These are phyloP conservation scores for Anguilla obscura DNA, from an alignment of 2,797 vertebrate genomes.

Conservation along the genomic window DNA sequence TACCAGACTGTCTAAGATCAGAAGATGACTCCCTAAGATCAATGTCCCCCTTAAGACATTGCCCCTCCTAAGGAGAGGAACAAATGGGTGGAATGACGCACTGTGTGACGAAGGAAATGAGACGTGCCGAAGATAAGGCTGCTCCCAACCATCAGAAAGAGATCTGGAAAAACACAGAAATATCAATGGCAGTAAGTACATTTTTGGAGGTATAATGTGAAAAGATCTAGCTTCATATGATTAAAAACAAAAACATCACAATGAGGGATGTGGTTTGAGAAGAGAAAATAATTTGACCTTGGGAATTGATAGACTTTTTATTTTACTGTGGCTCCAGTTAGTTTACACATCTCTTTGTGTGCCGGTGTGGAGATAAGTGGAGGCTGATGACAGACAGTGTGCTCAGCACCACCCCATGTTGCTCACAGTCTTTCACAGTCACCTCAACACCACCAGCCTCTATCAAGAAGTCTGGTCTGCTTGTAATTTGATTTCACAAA, in stretches of 20 bases:
- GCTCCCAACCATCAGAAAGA: neutral
- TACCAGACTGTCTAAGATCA: slow-evolving; percentile 23
- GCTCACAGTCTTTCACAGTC: neutral
- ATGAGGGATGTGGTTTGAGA: too few relatives aligned
- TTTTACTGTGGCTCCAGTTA: neutral
- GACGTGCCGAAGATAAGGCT: slow-evolving; percentile 49
- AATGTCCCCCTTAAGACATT: slow-evolving; percentile 35
- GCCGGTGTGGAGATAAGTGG: neutral
- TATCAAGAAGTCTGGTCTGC: neutral
- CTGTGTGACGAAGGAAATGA: slow-evolving; percentile 53
- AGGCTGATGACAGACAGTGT: neutral
- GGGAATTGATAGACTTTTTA: slow-evolving; percentile 12
- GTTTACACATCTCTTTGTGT: neutral
- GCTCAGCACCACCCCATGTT: neutral
- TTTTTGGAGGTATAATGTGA: neutral
- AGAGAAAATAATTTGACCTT: neutral
- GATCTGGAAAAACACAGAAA: neutral
- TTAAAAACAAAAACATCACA: neutral
- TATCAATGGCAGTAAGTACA: neutral
- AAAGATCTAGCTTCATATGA: neutral
- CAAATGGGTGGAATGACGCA: slow-evolving; percentile 62
- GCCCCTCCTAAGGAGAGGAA: slow-evolving; percentile 52
- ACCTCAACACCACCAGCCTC: neutral
- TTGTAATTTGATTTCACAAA: slow-evolving; percentile 25
- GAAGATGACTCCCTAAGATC: slow-evolving; percentile 31